Conservation (phyloP, 2,888 invertebrate genomes). For the Alsophila aescularia region DNA sequence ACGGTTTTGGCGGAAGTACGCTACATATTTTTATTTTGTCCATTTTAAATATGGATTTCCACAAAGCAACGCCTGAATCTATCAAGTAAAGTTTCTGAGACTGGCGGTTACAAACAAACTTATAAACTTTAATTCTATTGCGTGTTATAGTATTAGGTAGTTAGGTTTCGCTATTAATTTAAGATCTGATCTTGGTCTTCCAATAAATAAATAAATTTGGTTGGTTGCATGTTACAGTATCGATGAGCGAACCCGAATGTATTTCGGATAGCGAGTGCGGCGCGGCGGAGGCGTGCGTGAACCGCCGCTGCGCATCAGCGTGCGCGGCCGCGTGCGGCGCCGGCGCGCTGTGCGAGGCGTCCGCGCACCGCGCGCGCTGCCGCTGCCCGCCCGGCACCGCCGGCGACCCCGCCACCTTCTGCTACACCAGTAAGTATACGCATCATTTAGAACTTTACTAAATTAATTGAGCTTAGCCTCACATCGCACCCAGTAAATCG, state of each 20-base stretch:
- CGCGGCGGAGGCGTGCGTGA: conserved; percentile 91
- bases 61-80: too few species aligned
- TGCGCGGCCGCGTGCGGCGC: conserved; percentile 93
- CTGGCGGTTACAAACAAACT: too few species aligned
- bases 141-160: too few species aligned
- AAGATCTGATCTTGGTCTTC: too few species aligned
- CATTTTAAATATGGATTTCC: too few species aligned
- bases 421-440: conserved; percentile 91
- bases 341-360: conserved; percentile 91
- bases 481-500: neutral
- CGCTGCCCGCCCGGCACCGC: conserved; percentile 93
- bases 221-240: conserved; percentile 49
- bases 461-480: neutral
- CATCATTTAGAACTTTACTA: neutral
- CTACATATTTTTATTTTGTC: too few species aligned
- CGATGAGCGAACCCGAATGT: conserved; percentile 86
- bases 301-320: conserved; percentile 91
- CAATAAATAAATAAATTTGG: neutral
- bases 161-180: too few species aligned
- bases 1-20: too few species aligned
- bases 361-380: conserved; percentile 92
- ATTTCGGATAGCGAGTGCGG: conserved; percentile 90
- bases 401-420: conserved; percentile 93
- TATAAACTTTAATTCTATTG: too few species aligned
- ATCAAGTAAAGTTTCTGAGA: too few species aligned